Conservation (phyloP, 2,797 vertebrate genomes). For the Tinamus major region DNA sequence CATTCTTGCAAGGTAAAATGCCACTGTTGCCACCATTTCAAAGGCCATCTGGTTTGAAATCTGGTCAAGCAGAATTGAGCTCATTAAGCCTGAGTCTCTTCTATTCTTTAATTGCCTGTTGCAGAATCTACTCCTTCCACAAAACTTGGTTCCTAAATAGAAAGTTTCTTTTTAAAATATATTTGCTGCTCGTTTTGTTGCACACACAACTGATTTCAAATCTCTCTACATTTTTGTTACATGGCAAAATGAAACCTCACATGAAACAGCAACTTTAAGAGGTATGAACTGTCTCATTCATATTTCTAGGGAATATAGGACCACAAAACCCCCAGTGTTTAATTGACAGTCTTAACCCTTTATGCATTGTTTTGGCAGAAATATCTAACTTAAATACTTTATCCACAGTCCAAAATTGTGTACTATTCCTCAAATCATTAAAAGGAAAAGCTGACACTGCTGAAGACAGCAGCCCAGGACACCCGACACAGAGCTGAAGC, state of each 20-base stretch:
- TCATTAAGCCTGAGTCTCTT: constrained; percentile 15
- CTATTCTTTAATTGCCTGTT: constrained; percentile 22
- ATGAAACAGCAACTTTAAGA: background rate
- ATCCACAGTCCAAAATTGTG: background rate
- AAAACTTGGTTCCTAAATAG: background rate
- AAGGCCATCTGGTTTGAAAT: constrained; percentile 43
- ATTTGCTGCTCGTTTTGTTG: background rate
- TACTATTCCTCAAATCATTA: background rate
- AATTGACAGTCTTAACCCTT: background rate
- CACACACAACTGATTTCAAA: background rate
- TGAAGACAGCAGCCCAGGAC: fast-evolving
- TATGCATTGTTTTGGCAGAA: background rate
- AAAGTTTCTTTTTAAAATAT: background rate
- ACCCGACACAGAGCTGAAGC: background rate
- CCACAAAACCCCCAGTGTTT: background rate
- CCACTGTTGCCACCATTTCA: background rate
- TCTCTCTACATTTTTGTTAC: fast-evolving
- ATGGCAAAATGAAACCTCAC: background rate
- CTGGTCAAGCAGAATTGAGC: constrained; percentile 22
- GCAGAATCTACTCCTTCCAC: background rate
- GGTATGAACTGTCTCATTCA: background rate
- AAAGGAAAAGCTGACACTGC: background rate
- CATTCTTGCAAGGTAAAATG: background rate
- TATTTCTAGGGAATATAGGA: background rate
- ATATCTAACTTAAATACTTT: background rate